Evolutionary conservation across 1,140 invertebrate species (phyloP).

Genomic region (Heliothis subflexa): DNA sequence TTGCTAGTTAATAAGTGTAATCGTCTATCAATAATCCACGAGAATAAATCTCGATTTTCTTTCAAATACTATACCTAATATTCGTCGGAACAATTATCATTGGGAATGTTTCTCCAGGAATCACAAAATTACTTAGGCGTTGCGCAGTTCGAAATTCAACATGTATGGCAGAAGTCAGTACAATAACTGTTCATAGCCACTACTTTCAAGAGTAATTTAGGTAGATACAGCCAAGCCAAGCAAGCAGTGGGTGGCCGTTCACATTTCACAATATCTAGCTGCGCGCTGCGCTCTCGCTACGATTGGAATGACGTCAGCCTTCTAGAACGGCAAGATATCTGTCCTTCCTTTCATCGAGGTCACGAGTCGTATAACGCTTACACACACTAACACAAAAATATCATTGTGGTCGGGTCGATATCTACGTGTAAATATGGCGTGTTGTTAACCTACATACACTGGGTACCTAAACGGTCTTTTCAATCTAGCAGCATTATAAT

Average conservation of each 20-base stretch:
- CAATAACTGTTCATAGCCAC: slow-evolving; percentile 83
- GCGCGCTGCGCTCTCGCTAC: slow-evolving; percentile 76
- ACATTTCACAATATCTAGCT: slow-evolving; percentile 85
- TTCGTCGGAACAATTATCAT: slow-evolving; percentile 82
- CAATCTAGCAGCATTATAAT: slow-evolving; percentile 64
- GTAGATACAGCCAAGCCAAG: slow-evolving; percentile 74
- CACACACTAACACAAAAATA: slow-evolving; percentile 72
- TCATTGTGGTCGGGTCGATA: slow-evolving; percentile 41
- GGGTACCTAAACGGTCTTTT: slow-evolving; percentile 45
- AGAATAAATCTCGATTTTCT: slow-evolving; percentile 56
- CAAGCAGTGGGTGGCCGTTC: slow-evolving; percentile 83
- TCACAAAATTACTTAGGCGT: slow-evolving; percentile 74
- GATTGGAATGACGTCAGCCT: slow-evolving; percentile 82
- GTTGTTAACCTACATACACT: slow-evolving; percentile 51
- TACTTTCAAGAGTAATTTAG: slow-evolving; percentile 81
- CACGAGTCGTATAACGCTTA: slow-evolving; percentile 74
- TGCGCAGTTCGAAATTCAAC: slow-evolving; percentile 78
- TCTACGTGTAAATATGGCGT: slow-evolving; percentile 63
- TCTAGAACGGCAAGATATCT: slow-evolving; percentile 81
- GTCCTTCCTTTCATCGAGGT: slow-evolving; percentile 82
- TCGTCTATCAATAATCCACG: slow-evolving; percentile 8
- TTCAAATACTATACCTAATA: slow-evolving; percentile 84
- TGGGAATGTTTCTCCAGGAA: slow-evolving; percentile 75
- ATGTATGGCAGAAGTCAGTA: slow-evolving; percentile 81
- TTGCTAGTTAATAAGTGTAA: slow-evolving; percentile 28